Evolutionary conservation across 1,140 invertebrate genomes (phyloP).

Genomic region (Cydia strobilella): DNA sequence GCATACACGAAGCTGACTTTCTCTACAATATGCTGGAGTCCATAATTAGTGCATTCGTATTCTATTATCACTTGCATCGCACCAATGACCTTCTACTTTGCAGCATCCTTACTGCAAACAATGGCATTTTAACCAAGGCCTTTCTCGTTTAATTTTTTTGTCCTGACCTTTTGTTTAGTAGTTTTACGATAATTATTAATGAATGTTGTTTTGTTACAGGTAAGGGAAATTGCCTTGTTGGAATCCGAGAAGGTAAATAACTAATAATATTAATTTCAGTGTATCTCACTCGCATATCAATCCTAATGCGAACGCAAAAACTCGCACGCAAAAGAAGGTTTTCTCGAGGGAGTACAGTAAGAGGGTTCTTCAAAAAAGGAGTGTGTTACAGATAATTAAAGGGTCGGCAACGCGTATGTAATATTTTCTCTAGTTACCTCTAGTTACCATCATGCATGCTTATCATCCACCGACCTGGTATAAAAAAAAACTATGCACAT

Average conservation of each 20-base stretch:
- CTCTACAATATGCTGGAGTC: background rate
- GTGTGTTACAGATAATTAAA: too few species aligned
- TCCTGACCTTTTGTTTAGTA: background rate
- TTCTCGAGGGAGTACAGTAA: too few species aligned
- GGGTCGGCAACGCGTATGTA: too few species aligned
- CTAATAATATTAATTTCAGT: too few species aligned
- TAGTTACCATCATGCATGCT: too few species aligned
- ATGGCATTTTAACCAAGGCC: slow-evolving; percentile 4
- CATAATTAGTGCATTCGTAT: slow-evolving; percentile 3
- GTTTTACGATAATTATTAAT: background rate
- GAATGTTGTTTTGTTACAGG: background rate
- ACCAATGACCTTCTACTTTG: background rate
- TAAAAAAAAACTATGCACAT: too few species aligned
- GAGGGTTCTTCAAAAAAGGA: too few species aligned
- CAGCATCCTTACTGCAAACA: slow-evolving; percentile 10
- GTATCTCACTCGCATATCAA: too few species aligned
- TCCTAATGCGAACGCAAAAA: too few species aligned
- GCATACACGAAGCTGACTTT: background rate
- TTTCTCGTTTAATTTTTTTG: background rate
- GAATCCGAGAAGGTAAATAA: background rate
- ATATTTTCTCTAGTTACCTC: too few species aligned
- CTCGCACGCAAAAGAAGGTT: too few species aligned
- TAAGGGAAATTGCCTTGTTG: background rate
- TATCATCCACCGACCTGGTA: too few species aligned
- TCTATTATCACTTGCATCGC: slow-evolving; percentile 2